phyloP scores from a whole-genome alignment of 1,140 invertebrate species.

The Drosophila biarmipes region DNA sequence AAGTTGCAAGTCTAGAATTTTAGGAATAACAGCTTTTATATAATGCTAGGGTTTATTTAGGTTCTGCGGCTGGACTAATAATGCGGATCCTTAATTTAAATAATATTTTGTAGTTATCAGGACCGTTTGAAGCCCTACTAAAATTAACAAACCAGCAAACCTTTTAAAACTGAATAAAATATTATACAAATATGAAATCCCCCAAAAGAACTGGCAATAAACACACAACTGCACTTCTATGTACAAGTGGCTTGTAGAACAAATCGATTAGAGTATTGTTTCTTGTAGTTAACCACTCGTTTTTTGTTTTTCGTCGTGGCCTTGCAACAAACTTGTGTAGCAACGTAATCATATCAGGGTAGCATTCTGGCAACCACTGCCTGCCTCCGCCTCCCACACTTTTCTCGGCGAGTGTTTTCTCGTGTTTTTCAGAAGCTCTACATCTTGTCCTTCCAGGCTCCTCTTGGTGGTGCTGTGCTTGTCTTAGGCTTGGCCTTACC shows the following conservation, averaged over 20 bases:
- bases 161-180: too few relatives aligned
- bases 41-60: too few relatives aligned
- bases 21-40: too few relatives aligned
- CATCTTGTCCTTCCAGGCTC: constrained; percentile 24
- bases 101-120: too few relatives aligned
- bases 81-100: too few relatives aligned
- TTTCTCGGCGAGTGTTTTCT: constrained; percentile 34
- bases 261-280: neutral
- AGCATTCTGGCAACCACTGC: constrained; percentile 51
- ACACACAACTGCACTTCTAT: neutral
- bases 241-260: neutral
- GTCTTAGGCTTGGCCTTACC: constrained; percentile 28
- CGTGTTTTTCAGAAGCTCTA: constrained; percentile 37
- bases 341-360: constrained; percentile 69
- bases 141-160: too few relatives aligned
- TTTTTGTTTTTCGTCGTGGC: constrained; percentile 8
- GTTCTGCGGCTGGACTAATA: too few relatives aligned
- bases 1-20: too few relatives aligned
- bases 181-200: too few relatives aligned
- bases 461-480: constrained; percentile 13
- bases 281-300: neutral
- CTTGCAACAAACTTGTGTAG: constrained; percentile 44
- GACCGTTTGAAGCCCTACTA: too few relatives aligned
- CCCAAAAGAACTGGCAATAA: neutral
- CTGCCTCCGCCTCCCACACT: neutral